Conservation (phyloP, 1,140 invertebrate genomes). For the Drosophila jambulina region DNA sequence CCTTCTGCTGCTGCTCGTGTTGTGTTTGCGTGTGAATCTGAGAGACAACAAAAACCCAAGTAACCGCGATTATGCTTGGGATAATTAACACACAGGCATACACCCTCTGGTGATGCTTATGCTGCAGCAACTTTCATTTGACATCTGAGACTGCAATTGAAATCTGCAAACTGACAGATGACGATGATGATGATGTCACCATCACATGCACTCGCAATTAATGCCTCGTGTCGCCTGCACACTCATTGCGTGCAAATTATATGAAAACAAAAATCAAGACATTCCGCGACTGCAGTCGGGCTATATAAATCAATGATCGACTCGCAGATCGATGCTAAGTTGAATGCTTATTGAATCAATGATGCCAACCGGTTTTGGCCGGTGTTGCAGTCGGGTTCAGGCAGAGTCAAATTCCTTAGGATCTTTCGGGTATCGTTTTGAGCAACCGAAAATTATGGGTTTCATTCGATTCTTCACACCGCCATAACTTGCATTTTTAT, state of each 20-base stretch:
- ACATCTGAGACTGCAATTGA: conserved; percentile 69
- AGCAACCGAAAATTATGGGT: conserved; percentile 16
- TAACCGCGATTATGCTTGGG: conserved; percentile 19
- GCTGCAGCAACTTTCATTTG: conserved; percentile 65
- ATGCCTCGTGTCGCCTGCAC: conserved; percentile 54
- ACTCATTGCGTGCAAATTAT: conserved; percentile 64
- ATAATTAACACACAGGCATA: conserved; percentile 11
- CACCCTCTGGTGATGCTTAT: background rate
- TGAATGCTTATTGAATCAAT: conserved; percentile 47
- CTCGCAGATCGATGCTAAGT: conserved; percentile 47
- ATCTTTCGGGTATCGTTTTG: conserved; percentile 6
- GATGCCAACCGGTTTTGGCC: conserved; percentile 39
- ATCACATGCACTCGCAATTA: conserved; percentile 63
- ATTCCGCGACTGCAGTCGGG: conserved; percentile 44
- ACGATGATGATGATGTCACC: conserved; percentile 34
- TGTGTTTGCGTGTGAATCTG: conserved; percentile 41
- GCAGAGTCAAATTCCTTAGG: conserved; percentile 16
- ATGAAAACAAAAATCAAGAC: conserved; percentile 26
- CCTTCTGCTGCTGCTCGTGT: conserved; percentile 18
- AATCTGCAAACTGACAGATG: conserved; percentile 39
- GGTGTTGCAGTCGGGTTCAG: conserved; percentile 12
- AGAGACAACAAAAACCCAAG: conserved; percentile 13
- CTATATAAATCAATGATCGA: conserved; percentile 46
- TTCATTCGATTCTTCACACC: conserved; percentile 21
- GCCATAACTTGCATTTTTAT: conserved; percentile 15